phyloP scores from a whole-genome alignment of 2,113 vertebrate species.

The Cryptomyrus ogoouensis region DNA sequence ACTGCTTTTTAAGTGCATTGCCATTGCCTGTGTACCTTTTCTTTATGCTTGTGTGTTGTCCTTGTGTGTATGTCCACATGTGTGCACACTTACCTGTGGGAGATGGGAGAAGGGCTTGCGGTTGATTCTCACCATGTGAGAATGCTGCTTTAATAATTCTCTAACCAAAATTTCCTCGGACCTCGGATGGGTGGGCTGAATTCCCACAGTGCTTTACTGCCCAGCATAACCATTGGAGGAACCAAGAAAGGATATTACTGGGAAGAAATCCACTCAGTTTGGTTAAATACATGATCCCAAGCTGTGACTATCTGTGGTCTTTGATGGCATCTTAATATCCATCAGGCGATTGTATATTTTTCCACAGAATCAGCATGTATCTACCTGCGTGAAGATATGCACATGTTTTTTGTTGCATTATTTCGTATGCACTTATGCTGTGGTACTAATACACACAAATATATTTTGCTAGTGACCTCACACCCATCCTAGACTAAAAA shows the following conservation, averaged over 20 bases:
- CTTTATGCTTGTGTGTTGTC: conserved; percentile 8
- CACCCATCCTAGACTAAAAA: neutral
- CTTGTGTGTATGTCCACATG: conserved; percentile 1
- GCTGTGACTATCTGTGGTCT: neutral
- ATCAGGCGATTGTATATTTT: neutral
- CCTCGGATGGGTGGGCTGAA: neutral
- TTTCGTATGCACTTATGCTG: neutral
- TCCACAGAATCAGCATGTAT: neutral
- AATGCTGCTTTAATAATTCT: neutral
- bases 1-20: conserved; percentile 35
- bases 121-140: neutral
- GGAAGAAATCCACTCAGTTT: neutral
- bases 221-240: neutral
- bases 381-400: neutral
- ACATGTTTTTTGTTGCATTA: neutral
- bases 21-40: conserved; percentile 28
- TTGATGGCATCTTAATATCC: neutral
- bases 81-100: neutral
- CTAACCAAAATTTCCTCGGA: conserved; percentile 8
- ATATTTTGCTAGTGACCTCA: neutral
- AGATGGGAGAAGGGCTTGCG: neutral
- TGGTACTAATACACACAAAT: neutral
- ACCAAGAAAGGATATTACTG: neutral
- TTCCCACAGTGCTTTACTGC: conserved; percentile 1
- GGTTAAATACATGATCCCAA: neutral